Conservation (phyloP, 2,888 invertebrate species). For the Pedicia rivosa region DNA sequence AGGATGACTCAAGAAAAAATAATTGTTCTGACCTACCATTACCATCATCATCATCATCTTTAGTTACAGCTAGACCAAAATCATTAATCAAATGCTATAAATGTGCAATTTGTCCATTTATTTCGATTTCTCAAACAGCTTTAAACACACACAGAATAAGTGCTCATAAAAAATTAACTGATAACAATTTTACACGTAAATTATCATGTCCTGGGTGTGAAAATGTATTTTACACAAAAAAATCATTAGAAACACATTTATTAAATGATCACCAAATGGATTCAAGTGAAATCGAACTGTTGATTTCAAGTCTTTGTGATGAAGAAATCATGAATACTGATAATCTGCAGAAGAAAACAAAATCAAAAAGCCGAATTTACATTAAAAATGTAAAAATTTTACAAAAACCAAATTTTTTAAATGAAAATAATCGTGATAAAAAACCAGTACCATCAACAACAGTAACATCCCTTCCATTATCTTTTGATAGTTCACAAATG, state of each 20-base stretch:
- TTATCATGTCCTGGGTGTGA: conserved; percentile 50
- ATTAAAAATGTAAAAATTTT: conserved; percentile 28
- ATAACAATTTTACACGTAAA: conserved; percentile 21
- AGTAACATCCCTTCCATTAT: neutral
- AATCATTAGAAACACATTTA: conserved; percentile 45
- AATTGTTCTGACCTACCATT: neutral
- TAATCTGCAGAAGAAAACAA: neutral
- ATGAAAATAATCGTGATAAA: no score
- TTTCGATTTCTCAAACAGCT: conserved; percentile 18
- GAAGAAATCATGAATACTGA: no score
- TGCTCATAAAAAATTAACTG: conserved; percentile 5
- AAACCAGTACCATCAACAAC: conserved; percentile 6
- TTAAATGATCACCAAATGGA: conserved; percentile 52
- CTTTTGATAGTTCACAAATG: no score
- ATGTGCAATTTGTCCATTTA: conserved; percentile 23
- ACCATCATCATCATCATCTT: conserved; percentile 3
- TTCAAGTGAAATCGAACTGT: conserved; percentile 39
- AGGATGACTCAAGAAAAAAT: neutral
- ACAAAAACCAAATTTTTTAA: conserved; percentile 20
- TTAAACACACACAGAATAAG: conserved; percentile 14
- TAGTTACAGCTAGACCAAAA: conserved; percentile 12
- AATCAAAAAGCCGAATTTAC: conserved; percentile 23
- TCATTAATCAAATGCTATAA: conserved; percentile 14
- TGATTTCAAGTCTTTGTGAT: conserved; percentile 17
- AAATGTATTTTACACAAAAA: conserved; percentile 44